A percentile compares a stretch with the other conserved stretches of the same genome.
phyloP scores from a whole-genome alignment of 2,113 vertebrate genomes.

The Andinoacara biseriatus region DNA sequence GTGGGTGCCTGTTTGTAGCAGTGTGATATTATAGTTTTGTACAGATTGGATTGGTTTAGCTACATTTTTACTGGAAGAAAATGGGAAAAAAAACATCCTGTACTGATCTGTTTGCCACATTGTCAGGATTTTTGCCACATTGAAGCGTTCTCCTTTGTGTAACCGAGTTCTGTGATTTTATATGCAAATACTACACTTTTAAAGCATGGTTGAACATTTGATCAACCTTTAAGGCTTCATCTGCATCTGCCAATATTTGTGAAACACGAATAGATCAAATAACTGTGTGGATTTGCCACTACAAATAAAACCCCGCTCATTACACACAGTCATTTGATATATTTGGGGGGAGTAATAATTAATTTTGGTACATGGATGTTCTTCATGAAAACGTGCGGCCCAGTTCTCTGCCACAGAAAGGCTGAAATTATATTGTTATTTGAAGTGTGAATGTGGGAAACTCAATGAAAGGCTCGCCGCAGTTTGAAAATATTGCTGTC shows the following conservation, averaged over 20 bases:
- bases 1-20: not conserved
- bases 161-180: not conserved
- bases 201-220: not conserved
- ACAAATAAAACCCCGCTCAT: too few relatives aligned
- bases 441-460: not conserved
- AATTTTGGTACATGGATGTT: not conserved
- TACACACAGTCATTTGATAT: not conserved
- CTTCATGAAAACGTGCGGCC: not conserved
- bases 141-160: not conserved
- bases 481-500: not conserved
- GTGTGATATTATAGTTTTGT: not conserved
- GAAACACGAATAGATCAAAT: not conserved
- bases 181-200: not conserved
- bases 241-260: not conserved
- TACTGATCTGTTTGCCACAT: not conserved
- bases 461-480: not conserved
- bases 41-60: not conserved
- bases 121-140: not conserved
- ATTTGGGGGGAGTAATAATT: not conserved
- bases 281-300: not conserved
- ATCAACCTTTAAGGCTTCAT: not conserved
- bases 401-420: not conserved
- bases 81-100: not conserved
- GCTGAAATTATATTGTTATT: not conserved
- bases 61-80: not conserved